Evolutionary conservation across 2,797 vertebrate genomes (phyloP), one percentile per base, ranked within the genome.

Genomic region (Brotula barbata): DNA sequence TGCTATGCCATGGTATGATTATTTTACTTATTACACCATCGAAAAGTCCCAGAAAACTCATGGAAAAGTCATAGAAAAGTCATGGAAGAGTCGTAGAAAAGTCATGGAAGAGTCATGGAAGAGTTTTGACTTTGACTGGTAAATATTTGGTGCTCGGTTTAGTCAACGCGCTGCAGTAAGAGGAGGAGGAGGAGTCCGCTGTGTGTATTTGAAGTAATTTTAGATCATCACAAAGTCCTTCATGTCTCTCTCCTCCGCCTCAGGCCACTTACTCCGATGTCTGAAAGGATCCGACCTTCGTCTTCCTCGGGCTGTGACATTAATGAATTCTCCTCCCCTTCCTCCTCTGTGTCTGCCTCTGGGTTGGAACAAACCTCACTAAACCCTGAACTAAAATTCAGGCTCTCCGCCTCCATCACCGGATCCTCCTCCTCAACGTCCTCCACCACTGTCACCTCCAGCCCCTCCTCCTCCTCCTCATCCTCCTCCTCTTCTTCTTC

Each of bases 361-460:
- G 80, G 75, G 77, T 94, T 92, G 0, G 88, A 85, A 70, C 80
- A 82, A 33, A 60, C 82, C 7, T 91, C 91, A 1, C 85, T n/a
- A n/a, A n/a, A n/a, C n/a, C n/a, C n/a, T n/a, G n/a, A 79, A 36
- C 77, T 71, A 80, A 97, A 95, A 16, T 74, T 90, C 60, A 91
- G 81, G 0, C 94, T 95, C 83, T 98, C 95, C 0, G 95, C 95
- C 78, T 94, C 80, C 49, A 95, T 84, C 60, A 93, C 89, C 1
- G 95, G 95, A 64, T 98, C 94, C 0, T 94, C 93, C 2, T 94
- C 90, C 58, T 93, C 92, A 0, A 40, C 85, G 1, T 85, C 82
- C 6, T 84, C 91, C 31, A 84, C 90, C 11, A 44, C 52, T 9
- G 36, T 52, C 13, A 53, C 60, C n/a, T 36, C 55, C 15, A 53